Evolutionary conservation across 2,888 invertebrate genomes (phyloP).

Genomic region (Parasteatoda lunata): DNA sequence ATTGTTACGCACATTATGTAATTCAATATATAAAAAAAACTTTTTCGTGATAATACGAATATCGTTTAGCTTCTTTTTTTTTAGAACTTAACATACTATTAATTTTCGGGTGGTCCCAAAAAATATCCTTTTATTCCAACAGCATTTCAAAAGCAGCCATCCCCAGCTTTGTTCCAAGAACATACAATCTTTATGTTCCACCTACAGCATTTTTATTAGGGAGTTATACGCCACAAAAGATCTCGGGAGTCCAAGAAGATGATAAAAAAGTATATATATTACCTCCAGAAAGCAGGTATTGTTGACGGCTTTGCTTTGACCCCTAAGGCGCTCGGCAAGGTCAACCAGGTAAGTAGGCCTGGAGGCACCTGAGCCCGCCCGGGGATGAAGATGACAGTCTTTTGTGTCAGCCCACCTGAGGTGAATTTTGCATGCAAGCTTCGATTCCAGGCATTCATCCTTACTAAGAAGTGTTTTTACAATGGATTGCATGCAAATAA

Average conservation of each 20-base stretch:
- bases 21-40: too few relatives aligned
- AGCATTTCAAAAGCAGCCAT: too few relatives aligned
- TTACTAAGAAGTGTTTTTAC: too few relatives aligned
- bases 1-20: too few relatives aligned
- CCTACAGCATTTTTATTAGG: neutral
- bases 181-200: neutral
- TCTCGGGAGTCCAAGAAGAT: neutral
- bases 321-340: slow-evolving; percentile 51
- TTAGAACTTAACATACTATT: too few relatives aligned
- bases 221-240: neutral
- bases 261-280: neutral
- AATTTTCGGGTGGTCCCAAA: too few relatives aligned
- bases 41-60: too few relatives aligned
- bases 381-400: slow-evolving; percentile 30
- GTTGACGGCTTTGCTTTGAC: slow-evolving; percentile 36
- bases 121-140: too few relatives aligned
- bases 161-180: neutral
- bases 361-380: slow-evolving; percentile 21
- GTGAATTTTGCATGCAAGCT: neutral
- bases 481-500: neutral
- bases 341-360: slow-evolving; percentile 48
- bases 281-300: slow-evolving; percentile 17
- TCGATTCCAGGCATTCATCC: too few relatives aligned
- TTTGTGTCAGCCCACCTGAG: slow-evolving; percentile 22
- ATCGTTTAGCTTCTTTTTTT: too few relatives aligned